Conservation (phyloP, 1,140 invertebrate genomes). For the Laupala kohalensis region DNA sequence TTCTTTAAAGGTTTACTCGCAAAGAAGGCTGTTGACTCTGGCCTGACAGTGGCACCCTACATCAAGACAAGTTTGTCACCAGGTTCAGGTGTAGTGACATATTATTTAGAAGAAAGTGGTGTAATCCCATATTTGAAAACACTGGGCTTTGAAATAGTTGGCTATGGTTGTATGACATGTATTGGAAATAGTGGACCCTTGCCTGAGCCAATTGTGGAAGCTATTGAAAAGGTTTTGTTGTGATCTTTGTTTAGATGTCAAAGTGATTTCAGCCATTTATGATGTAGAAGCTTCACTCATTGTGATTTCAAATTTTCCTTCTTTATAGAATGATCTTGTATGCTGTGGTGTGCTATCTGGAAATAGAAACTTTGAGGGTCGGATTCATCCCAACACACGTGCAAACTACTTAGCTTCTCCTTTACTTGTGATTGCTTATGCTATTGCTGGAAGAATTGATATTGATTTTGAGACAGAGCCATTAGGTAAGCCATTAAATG, state of each 20-base stretch:
- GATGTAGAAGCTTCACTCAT: neutral
- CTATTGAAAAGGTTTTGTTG: conserved; percentile 75
- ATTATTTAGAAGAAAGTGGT: conserved; percentile 80
- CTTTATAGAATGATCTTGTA: conserved; percentile 66
- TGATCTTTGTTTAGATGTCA: neutral
- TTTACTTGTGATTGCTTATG: conserved; percentile 90
- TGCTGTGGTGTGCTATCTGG: conserved; percentile 91
- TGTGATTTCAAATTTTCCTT: conserved; percentile 9
- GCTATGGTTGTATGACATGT: conserved; percentile 98
- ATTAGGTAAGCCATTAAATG: conserved; percentile 48
- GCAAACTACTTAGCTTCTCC: conserved; percentile 96
- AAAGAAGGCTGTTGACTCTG: conserved; percentile 87
- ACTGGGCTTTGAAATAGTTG: conserved; percentile 85
- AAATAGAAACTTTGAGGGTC: conserved; percentile 94
- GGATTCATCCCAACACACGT: conserved; percentile 89
- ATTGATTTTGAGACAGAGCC: conserved; percentile 90
- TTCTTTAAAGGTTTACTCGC: conserved; percentile 63
- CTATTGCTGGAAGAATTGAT: conserved; percentile 82
- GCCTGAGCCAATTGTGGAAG: conserved; percentile 76
- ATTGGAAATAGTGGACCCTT: conserved; percentile 95
- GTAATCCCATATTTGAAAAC: conserved; percentile 75
- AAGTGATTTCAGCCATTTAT: neutral
- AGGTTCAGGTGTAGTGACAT: conserved; percentile 94
- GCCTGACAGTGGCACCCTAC: conserved; percentile 77
- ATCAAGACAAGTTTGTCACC: conserved; percentile 95